Evolutionary conservation across 2,888 invertebrate species (phyloP).

Genomic region (Platycnemis pennipes): DNA sequence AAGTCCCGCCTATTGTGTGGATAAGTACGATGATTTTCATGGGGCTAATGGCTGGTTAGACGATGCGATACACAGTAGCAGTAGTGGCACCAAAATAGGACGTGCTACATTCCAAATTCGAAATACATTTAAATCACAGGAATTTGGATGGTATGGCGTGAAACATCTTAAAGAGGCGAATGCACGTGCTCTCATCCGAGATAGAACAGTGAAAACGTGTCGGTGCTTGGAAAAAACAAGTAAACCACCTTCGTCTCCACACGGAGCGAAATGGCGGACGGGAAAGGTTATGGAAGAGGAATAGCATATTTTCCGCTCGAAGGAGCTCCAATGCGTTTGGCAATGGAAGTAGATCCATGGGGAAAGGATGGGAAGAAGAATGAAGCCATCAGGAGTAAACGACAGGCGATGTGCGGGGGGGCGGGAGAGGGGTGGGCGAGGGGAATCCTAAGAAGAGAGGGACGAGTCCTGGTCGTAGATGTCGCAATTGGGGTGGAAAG

Average conservation of each 20-base stretch:
- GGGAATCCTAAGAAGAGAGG: too few relatives aligned
- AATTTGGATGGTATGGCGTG: too few relatives aligned
- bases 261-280: background rate
- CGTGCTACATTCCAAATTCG: too few relatives aligned
- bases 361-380: background rate
- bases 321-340: background rate
- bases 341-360: background rate
- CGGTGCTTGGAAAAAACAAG: background rate
- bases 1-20: too few relatives aligned
- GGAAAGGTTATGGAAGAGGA: background rate
- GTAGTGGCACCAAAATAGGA: too few relatives aligned
- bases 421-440: background rate
- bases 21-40: too few relatives aligned
- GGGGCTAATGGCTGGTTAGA: too few relatives aligned
- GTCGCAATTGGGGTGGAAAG: background rate
- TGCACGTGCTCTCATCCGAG: too few relatives aligned
- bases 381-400: slow-evolving; percentile 10
- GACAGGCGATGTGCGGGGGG: background rate
- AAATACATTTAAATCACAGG: too few relatives aligned
- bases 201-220: too few relatives aligned
- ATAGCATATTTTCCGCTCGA: slow-evolving; percentile 10
- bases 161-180: too few relatives aligned
- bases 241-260: background rate
- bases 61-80: too few relatives aligned
- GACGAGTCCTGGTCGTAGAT: background rate